Evolutionary conservation across 2,888 invertebrate genomes (phyloP).

Genomic region (Hemistola chrysoprasaria): DNA sequence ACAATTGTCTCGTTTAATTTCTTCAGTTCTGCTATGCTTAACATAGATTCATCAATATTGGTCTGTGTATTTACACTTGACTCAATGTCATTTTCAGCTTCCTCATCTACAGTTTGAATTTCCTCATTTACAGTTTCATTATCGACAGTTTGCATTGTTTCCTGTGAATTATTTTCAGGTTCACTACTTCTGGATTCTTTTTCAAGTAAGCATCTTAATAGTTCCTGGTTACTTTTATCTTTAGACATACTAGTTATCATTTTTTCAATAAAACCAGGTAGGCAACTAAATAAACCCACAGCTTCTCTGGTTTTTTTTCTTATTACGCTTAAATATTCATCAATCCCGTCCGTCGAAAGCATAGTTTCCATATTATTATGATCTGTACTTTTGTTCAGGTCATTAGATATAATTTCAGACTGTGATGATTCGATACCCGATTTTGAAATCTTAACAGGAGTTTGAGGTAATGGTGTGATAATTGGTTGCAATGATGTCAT

Average conservation of each 20-base stretch:
- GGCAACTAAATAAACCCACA: not conserved
- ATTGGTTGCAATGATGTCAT: constrained; percentile 48
- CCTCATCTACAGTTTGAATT: not conserved
- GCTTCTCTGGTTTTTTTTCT: not conserved
- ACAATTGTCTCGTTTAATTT: constrained; percentile 1
- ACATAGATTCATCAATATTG: not conserved
- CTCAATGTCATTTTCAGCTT: not conserved
- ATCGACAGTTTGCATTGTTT: too few species aligned
- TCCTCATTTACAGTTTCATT: not conserved
- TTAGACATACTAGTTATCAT: too few species aligned
- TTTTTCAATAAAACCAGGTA: too few species aligned
- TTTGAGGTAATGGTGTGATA: constrained; percentile 58
- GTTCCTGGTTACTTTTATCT: too few species aligned
- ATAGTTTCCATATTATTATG: too few species aligned
- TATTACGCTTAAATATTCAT: too few species aligned
- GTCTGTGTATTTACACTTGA: not conserved
- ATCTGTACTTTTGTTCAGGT: too few species aligned
- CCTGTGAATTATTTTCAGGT: too few species aligned
- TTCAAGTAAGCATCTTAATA: too few species aligned
- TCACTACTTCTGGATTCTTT: too few species aligned
- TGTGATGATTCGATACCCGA: not conserved
- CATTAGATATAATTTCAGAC: too few species aligned
- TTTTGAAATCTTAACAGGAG: constrained; percentile 34
- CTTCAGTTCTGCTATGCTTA: not conserved
- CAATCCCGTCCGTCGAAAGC: too few species aligned